Base-by-base conservation (phyloP, 2,113 vertebrate genomes). In the Upupa epops region DNA sequence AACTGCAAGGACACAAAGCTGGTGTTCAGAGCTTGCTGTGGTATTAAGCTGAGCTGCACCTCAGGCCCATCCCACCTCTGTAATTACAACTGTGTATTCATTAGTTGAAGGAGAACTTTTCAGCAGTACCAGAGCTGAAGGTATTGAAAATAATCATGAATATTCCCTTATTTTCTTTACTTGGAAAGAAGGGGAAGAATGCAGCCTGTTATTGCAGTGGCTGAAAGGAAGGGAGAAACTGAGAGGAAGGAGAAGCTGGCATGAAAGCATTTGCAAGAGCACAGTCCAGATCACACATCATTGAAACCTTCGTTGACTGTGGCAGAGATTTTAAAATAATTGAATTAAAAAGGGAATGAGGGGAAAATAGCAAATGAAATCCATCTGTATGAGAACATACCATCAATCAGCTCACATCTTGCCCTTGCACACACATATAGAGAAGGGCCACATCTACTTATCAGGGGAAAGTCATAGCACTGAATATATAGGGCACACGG, bases 311-410 rank as follows among this genome's bases (percentile, higher is more conserved):
- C 86, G 69, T 29, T 79, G 79, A 78, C 66, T 31, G 6, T 93
- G 80, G 83, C 58, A 42, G 5, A 42, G 81, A 61, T 56, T 89
- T 89, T 68, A n/a, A 83, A 96, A 89, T 88, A 75, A 48, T 82
- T 16, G 37, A 82, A 89, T 79, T 92, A 70, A 77, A 89, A 91
- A 72, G 56, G 17, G 65, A 92, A 66, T 36, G 58, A 59, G 28
- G 58, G 93, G 77, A 45, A 86, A 93, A 76, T 1, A 72, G 91
- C 73, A 96, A 94, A 96, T 94, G 34, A 91, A 95, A 93, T 95
- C 96, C 83, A 93, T 92, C 78, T 97, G 95, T 92, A 40, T 52
- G 55, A 88, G 76, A 82, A 45, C 83, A 56, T 64, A 74, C 48
- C 85, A 94, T 90, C 73, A 37, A 48, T 94, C 84, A 92, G 48